Evolutionary conservation across 1,140 invertebrate species (phyloP).

Genomic region (Brachionus rubens): DNA sequence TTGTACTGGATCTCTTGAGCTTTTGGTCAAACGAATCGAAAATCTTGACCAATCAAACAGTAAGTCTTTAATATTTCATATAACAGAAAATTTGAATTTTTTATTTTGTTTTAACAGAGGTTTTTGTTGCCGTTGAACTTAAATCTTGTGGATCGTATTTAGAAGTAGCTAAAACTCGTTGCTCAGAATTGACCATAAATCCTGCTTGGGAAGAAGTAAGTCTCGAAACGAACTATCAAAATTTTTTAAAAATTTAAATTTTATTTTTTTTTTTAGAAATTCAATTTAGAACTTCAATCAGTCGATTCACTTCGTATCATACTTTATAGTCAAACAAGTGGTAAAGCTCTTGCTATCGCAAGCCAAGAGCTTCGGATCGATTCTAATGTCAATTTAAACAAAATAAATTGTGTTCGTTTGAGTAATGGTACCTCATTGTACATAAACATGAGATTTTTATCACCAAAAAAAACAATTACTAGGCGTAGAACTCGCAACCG

Average conservation of each 20-base stretch:
- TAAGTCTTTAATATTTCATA: background rate
- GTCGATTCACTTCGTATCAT: conserved; percentile 40
- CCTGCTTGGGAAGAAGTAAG: conserved; percentile 37
- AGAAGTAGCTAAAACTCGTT: conserved; percentile 39
- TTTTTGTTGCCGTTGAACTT: conserved; percentile 33
- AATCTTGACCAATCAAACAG: conserved; percentile 32
- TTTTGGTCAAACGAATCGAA: conserved; percentile 16
- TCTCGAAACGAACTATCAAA: background rate
- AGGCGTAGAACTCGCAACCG: conserved; percentile 35
- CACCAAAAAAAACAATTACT: conserved; percentile 43
- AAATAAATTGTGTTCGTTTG: conserved; percentile 19
- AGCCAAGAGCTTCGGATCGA: conserved; percentile 38
- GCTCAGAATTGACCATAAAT: conserved; percentile 15
- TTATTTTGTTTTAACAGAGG: background rate
- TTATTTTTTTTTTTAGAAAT: conserved; percentile 21
- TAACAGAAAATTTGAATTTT: background rate
- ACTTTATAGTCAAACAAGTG: conserved; percentile 36
- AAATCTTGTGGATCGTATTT: conserved; percentile 45
- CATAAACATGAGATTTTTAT: conserved; percentile 41
- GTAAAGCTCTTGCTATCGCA: conserved; percentile 12
- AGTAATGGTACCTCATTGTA: conserved; percentile 29
- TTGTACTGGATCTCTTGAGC: conserved; percentile 21
- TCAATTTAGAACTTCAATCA: conserved; percentile 41
- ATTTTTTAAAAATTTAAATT: background rate
- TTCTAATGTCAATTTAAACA: conserved; percentile 19